These are phyloP conservation scores for Pseudolycoriella hygida DNA, from an alignment of 2,888 invertebrate species.

Conservation along the genomic window DNA sequence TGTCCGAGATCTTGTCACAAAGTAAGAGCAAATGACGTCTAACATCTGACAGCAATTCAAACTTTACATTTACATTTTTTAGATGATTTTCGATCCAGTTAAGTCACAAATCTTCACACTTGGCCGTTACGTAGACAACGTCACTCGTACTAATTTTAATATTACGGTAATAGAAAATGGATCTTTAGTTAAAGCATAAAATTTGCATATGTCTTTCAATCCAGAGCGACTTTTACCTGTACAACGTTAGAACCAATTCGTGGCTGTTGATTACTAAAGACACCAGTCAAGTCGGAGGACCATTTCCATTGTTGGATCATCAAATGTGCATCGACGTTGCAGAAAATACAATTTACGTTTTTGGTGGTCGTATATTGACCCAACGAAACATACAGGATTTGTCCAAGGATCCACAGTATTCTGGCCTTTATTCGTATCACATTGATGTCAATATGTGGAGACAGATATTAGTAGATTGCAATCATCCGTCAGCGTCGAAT, in stretches of 20 bases:
- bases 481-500: slow-evolving; percentile 28
- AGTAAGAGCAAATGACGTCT: slow-evolving; percentile 11
- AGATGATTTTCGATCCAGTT: slow-evolving; percentile 63
- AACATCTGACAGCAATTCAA: too few relatives aligned
- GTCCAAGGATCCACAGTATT: slow-evolving; percentile 47
- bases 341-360: slow-evolving; percentile 67
- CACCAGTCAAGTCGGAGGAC: slow-evolving; percentile 65
- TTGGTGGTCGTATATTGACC: slow-evolving; percentile 64
- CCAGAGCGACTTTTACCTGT: slow-evolving; percentile 71
- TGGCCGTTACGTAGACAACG: slow-evolving; percentile 65
- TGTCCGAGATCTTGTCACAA: slow-evolving; percentile 77
- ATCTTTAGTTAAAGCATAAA: not conserved
- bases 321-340: slow-evolving; percentile 77
- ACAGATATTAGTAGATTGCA: slow-evolving; percentile 49
- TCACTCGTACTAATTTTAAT: slow-evolving; percentile 33
- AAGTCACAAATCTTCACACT: slow-evolving; percentile 61
- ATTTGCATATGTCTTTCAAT: slow-evolving; percentile 10
- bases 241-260: slow-evolving; percentile 45
- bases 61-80: too few relatives aligned
- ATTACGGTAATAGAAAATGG: too few relatives aligned
- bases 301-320: slow-evolving; percentile 74
- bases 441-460: slow-evolving; percentile 73
- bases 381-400: slow-evolving; percentile 11
- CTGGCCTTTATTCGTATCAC: slow-evolving; percentile 75
- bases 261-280: slow-evolving; percentile 69